Evolutionary conservation across 2,113 vertebrate species (phyloP), one percentile per base, ranked within the genome.

Genomic region (Ancistrus triradiatus): DNA sequence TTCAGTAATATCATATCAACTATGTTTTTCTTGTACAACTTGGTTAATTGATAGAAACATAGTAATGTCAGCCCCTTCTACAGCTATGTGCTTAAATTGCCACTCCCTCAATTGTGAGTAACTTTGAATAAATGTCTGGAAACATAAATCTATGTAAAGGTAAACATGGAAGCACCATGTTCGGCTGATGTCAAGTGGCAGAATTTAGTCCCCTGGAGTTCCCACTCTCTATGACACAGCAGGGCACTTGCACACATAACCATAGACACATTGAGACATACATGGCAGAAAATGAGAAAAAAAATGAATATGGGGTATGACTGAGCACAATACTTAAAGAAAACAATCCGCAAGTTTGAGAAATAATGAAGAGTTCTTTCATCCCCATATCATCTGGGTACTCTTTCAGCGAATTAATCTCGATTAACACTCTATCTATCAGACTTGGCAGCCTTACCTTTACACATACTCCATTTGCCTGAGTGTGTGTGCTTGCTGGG

Each of bases 401-500:
- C 67, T 63, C 63, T 71, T 59, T 49, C 60, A 75, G 57, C 56
- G 67, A 78, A 70, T 87, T n/a, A n/a, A 86, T 87, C 87, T 81
- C 83, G 80, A 89, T 90, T 85, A 69, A 68, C 47, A 48, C 89
- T 88, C 89, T 89, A 91, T 92, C 89, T 90, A 90, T 91, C 89
- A 90, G 89, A 88, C 84, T 85, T 90, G 88, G 87, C 89, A 90
- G 88, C 87, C 90, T 89, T 90, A 90, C 25, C 19, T 59, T 87
- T 88, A 89, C 91, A 91, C 88, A 88, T 88, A 88, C 59, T 87
- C 89, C 88, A 89, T 85, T 85, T 86, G 86, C 86, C 82, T 82
- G 86, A 79, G 78, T 59, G 61, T 50, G 61, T 40, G 17, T 64
- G 49, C 46, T 53, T 50, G 33, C 58, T 55, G 47, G 14, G 51